These are phyloP conservation scores for Anarrhichthys ocellatus DNA, from an alignment of 2,113 vertebrate species.

Conservation along the genomic window DNA sequence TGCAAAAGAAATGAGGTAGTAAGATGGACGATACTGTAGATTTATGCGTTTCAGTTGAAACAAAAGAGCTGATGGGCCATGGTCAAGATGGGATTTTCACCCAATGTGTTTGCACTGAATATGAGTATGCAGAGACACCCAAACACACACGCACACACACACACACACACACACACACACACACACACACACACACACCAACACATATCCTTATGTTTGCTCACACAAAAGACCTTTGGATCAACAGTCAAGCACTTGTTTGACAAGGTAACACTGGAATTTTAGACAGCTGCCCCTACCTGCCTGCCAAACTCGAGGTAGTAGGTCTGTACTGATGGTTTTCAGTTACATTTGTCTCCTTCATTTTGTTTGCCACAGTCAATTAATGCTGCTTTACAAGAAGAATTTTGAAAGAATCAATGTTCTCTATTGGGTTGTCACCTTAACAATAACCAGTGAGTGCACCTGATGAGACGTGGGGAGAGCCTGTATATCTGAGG, in stretches of 20 bases:
- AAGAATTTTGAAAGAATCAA: conserved; percentile 65
- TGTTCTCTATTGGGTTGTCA: conserved; percentile 62
- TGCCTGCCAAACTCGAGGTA: conserved; percentile 59
- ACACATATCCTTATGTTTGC: conserved; percentile 69
- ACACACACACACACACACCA: background rate
- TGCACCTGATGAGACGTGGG: conserved; percentile 43
- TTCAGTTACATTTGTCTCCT: conserved; percentile 57
- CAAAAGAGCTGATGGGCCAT: conserved; percentile 58
- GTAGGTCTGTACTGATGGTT: conserved; percentile 54
- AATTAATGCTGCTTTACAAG: conserved; percentile 80
- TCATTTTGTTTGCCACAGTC: conserved; percentile 75
- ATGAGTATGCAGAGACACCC: conserved; percentile 79
- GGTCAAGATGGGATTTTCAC: conserved; percentile 71
- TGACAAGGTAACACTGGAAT: conserved; percentile 79
- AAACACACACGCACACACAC: conserved; percentile 49
- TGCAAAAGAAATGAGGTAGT: conserved; percentile 47
- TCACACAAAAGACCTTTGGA: conserved; percentile 71
- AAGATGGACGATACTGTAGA: conserved; percentile 59
- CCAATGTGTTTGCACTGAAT: conserved; percentile 86
- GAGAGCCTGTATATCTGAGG: conserved; percentile 46
- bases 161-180: conserved; percentile 35
- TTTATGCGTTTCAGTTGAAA: conserved; percentile 68
- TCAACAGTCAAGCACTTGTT: conserved; percentile 74
- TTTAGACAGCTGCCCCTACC: conserved; percentile 61
- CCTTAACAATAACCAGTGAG: conserved; percentile 55